Evolutionary conservation across 1,140 invertebrate species (phyloP), one percentile per base, ranked within the genome.

Genomic region (Aphelenchoides avenae): DNA sequence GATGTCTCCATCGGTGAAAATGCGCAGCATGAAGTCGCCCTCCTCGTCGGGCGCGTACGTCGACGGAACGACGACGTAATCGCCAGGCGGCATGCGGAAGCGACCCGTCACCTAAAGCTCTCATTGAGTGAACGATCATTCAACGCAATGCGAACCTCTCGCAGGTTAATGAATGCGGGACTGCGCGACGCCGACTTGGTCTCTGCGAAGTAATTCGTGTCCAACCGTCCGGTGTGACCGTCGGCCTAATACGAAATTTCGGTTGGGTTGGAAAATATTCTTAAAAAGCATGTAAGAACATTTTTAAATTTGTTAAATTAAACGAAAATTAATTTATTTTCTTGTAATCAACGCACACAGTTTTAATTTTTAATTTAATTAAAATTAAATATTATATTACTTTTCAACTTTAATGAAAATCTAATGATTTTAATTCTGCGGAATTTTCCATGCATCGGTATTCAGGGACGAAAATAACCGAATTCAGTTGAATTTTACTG

Each of bases 1-100:
- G 26, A 58, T 61, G 11, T 57, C 22, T n/a, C 57, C 57, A 44
- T 46, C 55, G 4, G 63, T 91, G 84, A 95, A 98, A 30, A 97
- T 87, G 70, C 94, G 81, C 11, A 98, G 79, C 43, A 98, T 80
- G 80, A 95, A 97, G 78, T 96, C 89, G 53, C 89, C 93, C 75
- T 95, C 89, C 67, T 94, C 87, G 66, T 91, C 86, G 0, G 91
- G 88, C 65, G 96, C 91, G 79, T 95, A 98, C 7, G 93, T 97
- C 18, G 91, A 94, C 1, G 93, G 93, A 42, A 98, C 87, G 67
- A 98, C 92, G 61, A 89, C 88, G 80, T 98, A 98, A 1, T 85
- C 84, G 6, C 94, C 93, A 0, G 89, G 90, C 11, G 88, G 86
- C 44, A 98, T 82, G 78, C 91, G 91, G 79, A 96, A 93, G 30